Conservation (phyloP, 2,888 invertebrate species). For the Prosopocoilus inquinatus region DNA sequence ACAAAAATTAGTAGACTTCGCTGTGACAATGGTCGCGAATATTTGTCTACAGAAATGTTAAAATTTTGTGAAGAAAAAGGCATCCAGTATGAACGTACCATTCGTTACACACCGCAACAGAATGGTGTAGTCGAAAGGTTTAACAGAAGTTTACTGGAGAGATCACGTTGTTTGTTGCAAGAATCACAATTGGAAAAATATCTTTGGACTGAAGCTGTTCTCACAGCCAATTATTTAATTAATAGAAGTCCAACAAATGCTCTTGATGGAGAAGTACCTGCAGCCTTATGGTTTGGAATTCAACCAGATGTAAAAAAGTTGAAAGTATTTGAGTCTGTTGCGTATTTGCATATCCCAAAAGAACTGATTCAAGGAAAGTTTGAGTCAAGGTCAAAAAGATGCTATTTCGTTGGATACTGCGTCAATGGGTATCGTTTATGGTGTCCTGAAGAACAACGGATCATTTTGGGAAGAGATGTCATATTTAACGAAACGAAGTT, state of each 20-base stretch:
- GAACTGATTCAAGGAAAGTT: neutral
- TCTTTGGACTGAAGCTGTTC: slow-evolving; percentile 29
- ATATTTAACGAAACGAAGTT: neutral
- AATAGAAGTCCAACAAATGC: slow-evolving; percentile 27
- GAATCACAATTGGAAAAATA: slow-evolving; percentile 26
- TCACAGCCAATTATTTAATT: slow-evolving; percentile 27
- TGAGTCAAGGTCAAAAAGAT: neutral
- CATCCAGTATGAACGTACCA: slow-evolving; percentile 22
- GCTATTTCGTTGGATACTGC: neutral
- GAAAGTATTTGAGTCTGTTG: neutral
- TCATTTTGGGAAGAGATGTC: neutral
- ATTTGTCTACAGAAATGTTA: slow-evolving; percentile 18
- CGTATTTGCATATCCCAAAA: neutral
- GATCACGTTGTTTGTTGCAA: slow-evolving; percentile 23
- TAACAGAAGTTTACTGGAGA: slow-evolving; percentile 29
- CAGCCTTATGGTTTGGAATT: slow-evolving; percentile 6
- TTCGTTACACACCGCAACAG: slow-evolving; percentile 25
- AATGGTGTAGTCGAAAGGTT: slow-evolving; percentile 27
- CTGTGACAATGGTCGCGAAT: slow-evolving; percentile 27
- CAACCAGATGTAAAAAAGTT: neutral
- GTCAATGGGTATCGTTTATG: neutral
- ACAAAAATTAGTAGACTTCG: slow-evolving; percentile 10
- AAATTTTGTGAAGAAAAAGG: slow-evolving; percentile 17
- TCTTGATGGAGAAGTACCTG: slow-evolving; percentile 19
- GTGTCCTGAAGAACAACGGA: neutral